Evolutionary conservation across 2,888 invertebrate species (phyloP).

Genomic region (Poecilobothrus nobilitatus): DNA sequence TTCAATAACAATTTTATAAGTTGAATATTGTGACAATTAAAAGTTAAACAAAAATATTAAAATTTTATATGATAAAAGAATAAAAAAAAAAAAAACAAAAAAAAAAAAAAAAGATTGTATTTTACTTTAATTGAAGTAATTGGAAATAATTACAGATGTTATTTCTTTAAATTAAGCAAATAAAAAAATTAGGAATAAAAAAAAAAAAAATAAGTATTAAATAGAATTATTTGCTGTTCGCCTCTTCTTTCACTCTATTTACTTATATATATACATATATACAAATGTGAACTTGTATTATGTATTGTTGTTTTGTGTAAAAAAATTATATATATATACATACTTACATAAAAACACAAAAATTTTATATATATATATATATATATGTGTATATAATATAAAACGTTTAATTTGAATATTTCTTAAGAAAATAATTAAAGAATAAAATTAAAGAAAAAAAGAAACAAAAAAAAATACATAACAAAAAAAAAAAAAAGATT

Average conservation of each 20-base stretch:
- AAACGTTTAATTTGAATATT: slow-evolving; percentile 2
- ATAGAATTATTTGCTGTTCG: no score
- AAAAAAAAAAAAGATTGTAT: background rate
- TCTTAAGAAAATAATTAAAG: slow-evolving; percentile 6
- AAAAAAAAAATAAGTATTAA: background rate
- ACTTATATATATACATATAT: background rate
- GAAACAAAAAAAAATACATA: no score
- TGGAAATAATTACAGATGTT: slow-evolving; percentile 3
- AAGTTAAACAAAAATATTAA: no score
- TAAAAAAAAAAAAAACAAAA: background rate
- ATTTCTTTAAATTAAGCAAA: slow-evolving; percentile 6
- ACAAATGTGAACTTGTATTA: no score
- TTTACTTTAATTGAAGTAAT: slow-evolving; percentile 6
- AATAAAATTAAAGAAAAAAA: background rate
- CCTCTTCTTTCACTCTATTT: background rate
- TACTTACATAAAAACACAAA: background rate
- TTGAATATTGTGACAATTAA: no score
- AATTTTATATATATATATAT: background rate
- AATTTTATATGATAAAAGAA: background rate
- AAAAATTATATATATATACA: background rate
- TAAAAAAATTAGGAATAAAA: background rate
- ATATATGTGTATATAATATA: background rate
- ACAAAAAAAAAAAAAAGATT: no score
- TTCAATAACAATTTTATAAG: no score
- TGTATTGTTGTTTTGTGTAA: background rate